Base-by-base conservation (phyloP, 2,113 vertebrate genomes). In the Neolamprologus caudopunctatus region DNA sequence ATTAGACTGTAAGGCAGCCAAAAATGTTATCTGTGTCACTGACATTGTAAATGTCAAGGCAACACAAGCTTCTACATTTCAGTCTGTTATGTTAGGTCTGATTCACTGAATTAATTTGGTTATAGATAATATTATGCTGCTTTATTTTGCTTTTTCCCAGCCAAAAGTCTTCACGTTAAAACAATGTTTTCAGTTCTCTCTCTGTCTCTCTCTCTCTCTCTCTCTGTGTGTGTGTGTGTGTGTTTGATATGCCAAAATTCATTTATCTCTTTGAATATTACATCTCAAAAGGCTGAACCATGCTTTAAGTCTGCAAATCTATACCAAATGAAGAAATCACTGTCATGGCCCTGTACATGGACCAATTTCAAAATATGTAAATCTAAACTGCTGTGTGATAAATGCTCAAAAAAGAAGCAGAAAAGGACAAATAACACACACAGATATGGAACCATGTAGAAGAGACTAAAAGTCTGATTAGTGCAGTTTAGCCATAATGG, bases 1-100 rank as follows among this genome's bases (percentile, higher is more conserved):
- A 4, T 75, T 40, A 26, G 40, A 85, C 83, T 83, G 47, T 45
- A 79, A 71, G 57, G 54, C 78, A 71, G 21, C 88, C 37, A 24
- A 85, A 80, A 71, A 81, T 73, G 55, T 40, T 53, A 78, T 55
- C 63, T 57, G 31, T 89, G 47, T 93, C 53, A 66, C 40, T 88
- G 31, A 87, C 88, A 82, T 47, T 61, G 28, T 87, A 91, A 94
- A 94, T 95, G 92, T 88, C 88, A 88, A 40, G 50, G 78, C 66
- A 84, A 87, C 85, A 89, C 87, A 88, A 88, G 24, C 40, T 17
- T 40, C 68, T 51, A 24, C 8, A 8, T 88, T 61, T 73, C 71
- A 80, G 9, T 84, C 84, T 35, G 73, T 83, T 47, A 81, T 78
- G 40, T 51, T 78, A 51, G 17, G 73, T 51, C 73, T 68, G 88